phyloP scores from a whole-genome alignment of 2,888 invertebrate species.

The Mantis religiosa region DNA sequence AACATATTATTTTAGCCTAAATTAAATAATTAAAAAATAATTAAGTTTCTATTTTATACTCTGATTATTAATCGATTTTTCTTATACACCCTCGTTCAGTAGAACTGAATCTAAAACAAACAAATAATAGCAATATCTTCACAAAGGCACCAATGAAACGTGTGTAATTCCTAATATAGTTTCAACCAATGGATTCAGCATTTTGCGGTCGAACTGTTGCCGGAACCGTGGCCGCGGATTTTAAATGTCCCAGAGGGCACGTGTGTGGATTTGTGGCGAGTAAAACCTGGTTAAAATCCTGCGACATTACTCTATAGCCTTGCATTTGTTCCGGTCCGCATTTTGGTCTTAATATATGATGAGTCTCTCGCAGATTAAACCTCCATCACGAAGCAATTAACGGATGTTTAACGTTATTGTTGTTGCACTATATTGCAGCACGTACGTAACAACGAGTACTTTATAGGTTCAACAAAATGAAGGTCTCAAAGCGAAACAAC shows the following conservation, averaged over 20 bases:
- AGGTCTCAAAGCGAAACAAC: too few relatives aligned
- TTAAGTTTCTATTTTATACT: too few relatives aligned
- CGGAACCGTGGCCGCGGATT: not conserved
- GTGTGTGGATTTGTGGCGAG: not conserved
- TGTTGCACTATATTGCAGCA: not conserved
- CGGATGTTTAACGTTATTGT: not conserved
- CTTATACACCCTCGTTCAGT: not conserved
- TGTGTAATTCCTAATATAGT: not conserved
- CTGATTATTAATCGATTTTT: not conserved
- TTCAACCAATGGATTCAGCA: not conserved
- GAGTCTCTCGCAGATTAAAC: not conserved
- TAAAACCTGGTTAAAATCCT: not conserved
- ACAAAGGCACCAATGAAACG: not conserved
- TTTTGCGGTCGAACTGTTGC: not conserved
- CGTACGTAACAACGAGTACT: not conserved
- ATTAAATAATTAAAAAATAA: too few relatives aligned
- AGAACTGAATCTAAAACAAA: not conserved
- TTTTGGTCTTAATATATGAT: not conserved
- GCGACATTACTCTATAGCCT: not conserved
- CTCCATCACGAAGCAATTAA: not conserved
- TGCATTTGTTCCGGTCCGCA: not conserved
- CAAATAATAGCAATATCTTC: not conserved
- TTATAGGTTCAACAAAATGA: not conserved
- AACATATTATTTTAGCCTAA: too few relatives aligned
- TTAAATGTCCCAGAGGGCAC: not conserved